Evolutionary conservation across 2,113 vertebrate species (phyloP), one percentile per base, ranked within the genome.

Genomic region (Notechis scutatus): DNA sequence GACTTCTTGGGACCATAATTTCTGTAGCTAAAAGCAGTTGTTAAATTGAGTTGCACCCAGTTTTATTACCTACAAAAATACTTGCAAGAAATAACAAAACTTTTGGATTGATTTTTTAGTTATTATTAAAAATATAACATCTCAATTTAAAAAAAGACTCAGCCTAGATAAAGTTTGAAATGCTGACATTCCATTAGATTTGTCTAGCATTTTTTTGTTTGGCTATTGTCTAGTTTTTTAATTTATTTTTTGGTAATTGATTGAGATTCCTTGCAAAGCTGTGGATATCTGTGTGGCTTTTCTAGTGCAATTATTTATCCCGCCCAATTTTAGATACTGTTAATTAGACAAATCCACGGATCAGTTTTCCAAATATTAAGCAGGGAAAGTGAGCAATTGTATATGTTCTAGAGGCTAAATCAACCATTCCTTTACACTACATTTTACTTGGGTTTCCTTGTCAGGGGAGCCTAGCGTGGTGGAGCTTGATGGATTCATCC

Each of bases 401-500:
- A 39, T 39, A 39, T 18, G 14, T 5, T 34, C n/a, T 34, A 6
- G 20, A 8, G 15, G 1, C n/a, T 81, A 81, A 20, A 81, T 39
- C 69, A 39, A 34, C 69, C 2, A 7, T 39, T n/a, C 11, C 64
- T 69, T 39, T 81, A 81, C 39, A 39, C 47, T 50, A 50, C 47
- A 50, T 34, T 57, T 8, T 42, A 11, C 26, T 86, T 91, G 26
- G 12, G 4, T 54, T 54, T 54, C 18, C 20, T 54, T 74, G 18
- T 39, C 34, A 26, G 18, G 11, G 45, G 5, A 39, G 0, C n/a
- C 50, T 1, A 15, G 6, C 92, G 1, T 92, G 96, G 54, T 57
- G 6, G 94, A 98, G 96, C 92, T 97, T 96, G 74, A 4, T 45
- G 90, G 96, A 96, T 85, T 95, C 96, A 92, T 98, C 97, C 11